Evolutionary conservation across 1,140 invertebrate genomes (phyloP), one percentile per base, ranked within the genome.

Genomic region (Aethina tumida): DNA sequence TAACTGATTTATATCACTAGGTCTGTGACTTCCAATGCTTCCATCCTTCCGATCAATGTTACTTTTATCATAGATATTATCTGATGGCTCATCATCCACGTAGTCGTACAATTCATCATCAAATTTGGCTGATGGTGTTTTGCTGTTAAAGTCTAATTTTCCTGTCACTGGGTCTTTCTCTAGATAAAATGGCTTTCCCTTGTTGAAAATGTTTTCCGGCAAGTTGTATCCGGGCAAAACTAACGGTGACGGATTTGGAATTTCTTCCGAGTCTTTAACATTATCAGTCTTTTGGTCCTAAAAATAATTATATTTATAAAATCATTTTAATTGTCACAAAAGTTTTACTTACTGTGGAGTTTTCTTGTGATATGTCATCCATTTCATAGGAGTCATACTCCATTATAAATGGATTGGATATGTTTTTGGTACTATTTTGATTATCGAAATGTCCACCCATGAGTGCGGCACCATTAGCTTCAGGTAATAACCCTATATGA

Each of bases 111-210:
- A 43, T 13, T 52, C 50, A 22, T 52, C 43, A 47, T 58, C 45
- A 38, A 52, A 14, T 17, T 69, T 61, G 0, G 63, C 60, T 7
- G 68, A 65, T 7, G 53, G 39, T 3, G 65, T 66, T 33, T 69
- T 73, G 12, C 68, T 68, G 33, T 67, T 71, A 26, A 79, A 77
- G 43, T 78, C 73, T 17, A 78, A 65, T 41, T 71, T 65, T 4
- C 77, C 77, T 1, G 77, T 79, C 9, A 77, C 58, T 0, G 77
- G 74, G 60, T 80, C 77, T 45, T 78, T 77, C 22, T 77, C 74
- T 1, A 77, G 53, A 28, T 77, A 78, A 51, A 81, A 81, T 0
- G 79, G 77, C 43, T 77, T 77, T 14, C 79, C 79, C 34, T 76
- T 70, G 47, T 81, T 79, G 49, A 80, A 77, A 13, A 62, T 53